phyloP scores from a whole-genome alignment of 1,140 invertebrate species.

The Dendroctonus valens region DNA sequence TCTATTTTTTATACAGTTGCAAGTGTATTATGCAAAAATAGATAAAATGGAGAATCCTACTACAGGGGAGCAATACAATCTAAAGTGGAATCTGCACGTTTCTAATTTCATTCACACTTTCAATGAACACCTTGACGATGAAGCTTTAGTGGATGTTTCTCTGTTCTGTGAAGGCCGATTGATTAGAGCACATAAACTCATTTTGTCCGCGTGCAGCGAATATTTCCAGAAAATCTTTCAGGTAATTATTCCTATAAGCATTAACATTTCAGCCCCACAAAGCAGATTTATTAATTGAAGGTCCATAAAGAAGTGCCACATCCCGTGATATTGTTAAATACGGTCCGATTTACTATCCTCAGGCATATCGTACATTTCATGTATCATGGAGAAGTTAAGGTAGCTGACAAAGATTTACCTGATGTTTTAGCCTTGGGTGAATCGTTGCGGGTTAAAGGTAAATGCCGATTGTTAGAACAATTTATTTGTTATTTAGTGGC shows the following conservation, averaged over 20 bases:
- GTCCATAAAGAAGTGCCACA: constrained; percentile 50
- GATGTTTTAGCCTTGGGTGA: constrained; percentile 51
- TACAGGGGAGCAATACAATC: constrained; percentile 53
- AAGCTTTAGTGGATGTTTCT: constrained; percentile 60
- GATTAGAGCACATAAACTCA: constrained; percentile 59
- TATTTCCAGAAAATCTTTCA: constrained; percentile 53
- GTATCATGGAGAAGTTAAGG: constrained; percentile 59
- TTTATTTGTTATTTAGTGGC: background rate
- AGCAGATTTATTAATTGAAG: constrained; percentile 41
- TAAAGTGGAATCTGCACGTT: constrained; percentile 58
- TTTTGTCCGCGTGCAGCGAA: constrained; percentile 60
- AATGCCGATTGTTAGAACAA: background rate
- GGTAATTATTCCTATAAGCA: constrained; percentile 36
- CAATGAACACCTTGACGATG: constrained; percentile 53
- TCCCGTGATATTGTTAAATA: constrained; percentile 56
- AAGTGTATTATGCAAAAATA: no score
- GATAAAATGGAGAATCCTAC: no score
- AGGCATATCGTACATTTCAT: constrained; percentile 57
- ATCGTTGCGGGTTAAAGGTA: constrained; percentile 53
- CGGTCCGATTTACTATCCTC: constrained; percentile 52
- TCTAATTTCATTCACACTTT: constrained; percentile 59
- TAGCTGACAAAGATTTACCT: constrained; percentile 51
- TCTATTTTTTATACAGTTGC: no score
- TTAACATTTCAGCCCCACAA: background rate
- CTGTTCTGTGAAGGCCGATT: constrained; percentile 57